Evolutionary conservation across 2,113 vertebrate species (phyloP).

Genomic region (Dipodomys merriami): DNA sequence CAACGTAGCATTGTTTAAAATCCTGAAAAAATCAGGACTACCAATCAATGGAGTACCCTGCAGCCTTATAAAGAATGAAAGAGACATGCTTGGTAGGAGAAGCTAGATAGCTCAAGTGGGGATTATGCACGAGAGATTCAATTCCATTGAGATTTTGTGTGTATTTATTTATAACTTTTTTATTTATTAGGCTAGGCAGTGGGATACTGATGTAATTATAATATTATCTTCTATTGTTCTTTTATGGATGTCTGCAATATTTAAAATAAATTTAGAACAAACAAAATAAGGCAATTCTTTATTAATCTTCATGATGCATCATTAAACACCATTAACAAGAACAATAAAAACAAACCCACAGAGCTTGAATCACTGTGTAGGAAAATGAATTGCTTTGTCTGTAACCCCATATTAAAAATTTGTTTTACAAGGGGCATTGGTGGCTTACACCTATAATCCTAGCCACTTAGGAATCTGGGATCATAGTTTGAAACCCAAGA

Average conservation of each 20-base stretch:
- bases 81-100: background rate
- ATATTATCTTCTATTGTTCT: background rate
- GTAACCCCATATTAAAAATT: background rate
- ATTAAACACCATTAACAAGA: constrained; percentile 32
- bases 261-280: constrained; percentile 13
- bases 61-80: constrained; percentile 9
- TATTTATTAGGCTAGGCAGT: background rate
- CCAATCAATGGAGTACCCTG: background rate
- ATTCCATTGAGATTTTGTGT: background rate
- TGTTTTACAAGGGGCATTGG: background rate
- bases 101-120: background rate
- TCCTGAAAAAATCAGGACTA: constrained; percentile 17
- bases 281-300: background rate
- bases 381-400: constrained; percentile 10
- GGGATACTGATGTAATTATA: background rate
- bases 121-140: background rate
- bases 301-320: constrained; percentile 11
- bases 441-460: no score
- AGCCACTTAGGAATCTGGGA: no score
- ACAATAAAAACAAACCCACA: background rate
- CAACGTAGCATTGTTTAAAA: constrained; percentile 10
- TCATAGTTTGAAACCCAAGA: no score
- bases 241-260: constrained; percentile 11
- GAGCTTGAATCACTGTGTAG: background rate
- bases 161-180: constrained; percentile 15